phyloP scores from a whole-genome alignment of 2,113 vertebrate genomes.

The Triplophysa rosa region DNA sequence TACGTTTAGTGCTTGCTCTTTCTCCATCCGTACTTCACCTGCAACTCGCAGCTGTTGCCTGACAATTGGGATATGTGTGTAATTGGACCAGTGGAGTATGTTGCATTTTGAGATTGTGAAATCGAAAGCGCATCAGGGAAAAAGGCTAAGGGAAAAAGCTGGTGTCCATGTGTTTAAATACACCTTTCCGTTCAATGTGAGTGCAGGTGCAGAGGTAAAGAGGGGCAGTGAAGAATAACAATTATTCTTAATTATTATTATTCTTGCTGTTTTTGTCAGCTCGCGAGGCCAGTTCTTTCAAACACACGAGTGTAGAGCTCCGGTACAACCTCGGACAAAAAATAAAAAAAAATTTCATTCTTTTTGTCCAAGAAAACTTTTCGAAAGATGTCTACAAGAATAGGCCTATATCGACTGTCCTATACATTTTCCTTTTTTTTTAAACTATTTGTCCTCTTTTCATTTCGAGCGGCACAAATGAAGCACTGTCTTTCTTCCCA shows the following conservation, averaged over 20 bases:
- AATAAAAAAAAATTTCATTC: background rate
- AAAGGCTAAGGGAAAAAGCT: background rate
- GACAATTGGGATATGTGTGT: background rate
- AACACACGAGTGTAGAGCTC: background rate
- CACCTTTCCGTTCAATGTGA: background rate
- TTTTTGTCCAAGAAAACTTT: no score
- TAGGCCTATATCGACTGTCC: no score
- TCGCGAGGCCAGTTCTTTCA: background rate
- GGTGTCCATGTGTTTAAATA: background rate
- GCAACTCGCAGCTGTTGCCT: background rate
- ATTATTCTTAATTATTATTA: background rate
- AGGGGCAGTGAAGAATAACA: background rate
- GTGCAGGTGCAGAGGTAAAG: background rate
- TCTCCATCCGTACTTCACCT: background rate
- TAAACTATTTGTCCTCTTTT: background rate
- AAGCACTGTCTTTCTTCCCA: background rate
- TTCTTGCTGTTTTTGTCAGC: background rate
- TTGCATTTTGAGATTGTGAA: background rate
- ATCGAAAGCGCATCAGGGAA: background rate
- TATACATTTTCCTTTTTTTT: no score
- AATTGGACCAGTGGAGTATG: constrained; percentile 18
- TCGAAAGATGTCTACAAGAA: no score
- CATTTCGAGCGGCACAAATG: background rate
- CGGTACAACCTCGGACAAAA: background rate
- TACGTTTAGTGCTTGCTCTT: background rate